These are phyloP conservation scores for Saxicola maurus DNA, from an alignment of 2,797 vertebrate genomes.

Conservation along the genomic window DNA sequence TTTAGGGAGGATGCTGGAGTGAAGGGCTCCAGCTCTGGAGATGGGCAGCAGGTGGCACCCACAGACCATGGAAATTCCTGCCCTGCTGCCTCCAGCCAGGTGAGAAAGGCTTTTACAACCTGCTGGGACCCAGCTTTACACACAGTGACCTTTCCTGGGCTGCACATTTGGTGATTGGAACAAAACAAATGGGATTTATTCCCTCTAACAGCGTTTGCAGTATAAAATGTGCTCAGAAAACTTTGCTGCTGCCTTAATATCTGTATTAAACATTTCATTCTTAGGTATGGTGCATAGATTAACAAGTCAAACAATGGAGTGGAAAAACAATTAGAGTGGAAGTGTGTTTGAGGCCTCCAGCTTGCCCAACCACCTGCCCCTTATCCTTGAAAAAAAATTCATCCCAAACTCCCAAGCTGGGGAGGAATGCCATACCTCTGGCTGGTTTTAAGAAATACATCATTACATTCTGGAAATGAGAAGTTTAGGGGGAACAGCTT, in stretches of 20 bases:
- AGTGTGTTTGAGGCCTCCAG: background rate
- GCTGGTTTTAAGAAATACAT: background rate
- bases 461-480: background rate
- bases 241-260: background rate
- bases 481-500: background rate
- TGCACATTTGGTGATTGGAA: background rate
- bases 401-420: background rate
- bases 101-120: background rate
- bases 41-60: constrained; percentile 49
- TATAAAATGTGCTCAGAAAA: background rate
- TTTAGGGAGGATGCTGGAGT: background rate
- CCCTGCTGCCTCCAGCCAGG: rapidly evolving
- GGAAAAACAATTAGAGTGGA: background rate
- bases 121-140: rapidly evolving
- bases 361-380: background rate
- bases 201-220: background rate
- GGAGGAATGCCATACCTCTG: background rate
- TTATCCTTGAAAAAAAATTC: background rate
- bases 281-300: background rate
- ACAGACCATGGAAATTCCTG: background rate
- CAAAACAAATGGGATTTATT: background rate
- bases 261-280: background rate
- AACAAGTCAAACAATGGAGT: background rate
- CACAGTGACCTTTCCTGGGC: background rate
- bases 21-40: rapidly evolving